These are phyloP conservation scores for Pteronotus mesoamericanus DNA, from an alignment of 2,797 vertebrate species.

Conservation along the genomic window DNA sequence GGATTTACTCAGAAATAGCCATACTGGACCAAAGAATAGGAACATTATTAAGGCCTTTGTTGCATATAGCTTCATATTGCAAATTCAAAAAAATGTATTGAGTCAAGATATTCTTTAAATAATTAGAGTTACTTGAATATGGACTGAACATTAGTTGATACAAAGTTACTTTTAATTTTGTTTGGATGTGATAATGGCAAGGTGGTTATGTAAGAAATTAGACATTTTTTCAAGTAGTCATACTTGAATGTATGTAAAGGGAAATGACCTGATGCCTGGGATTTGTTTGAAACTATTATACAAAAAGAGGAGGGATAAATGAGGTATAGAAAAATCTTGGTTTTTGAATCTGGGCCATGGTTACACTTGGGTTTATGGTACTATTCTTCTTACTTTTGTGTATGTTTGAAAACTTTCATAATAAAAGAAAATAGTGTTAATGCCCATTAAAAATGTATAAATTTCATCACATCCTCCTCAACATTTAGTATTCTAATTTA, in stretches of 20 bases:
- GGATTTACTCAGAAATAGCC: background rate
- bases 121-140: background rate
- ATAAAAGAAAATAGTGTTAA: background rate
- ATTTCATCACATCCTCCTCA: background rate
- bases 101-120: background rate
- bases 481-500: background rate
- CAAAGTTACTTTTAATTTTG: background rate
- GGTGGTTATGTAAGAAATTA: background rate
- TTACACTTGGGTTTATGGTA: background rate
- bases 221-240: background rate
- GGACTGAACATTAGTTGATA: background rate
- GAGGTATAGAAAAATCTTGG: background rate
- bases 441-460: background rate
- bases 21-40: background rate
- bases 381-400: background rate
- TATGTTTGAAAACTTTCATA: background rate
- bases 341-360: background rate
- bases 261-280: background rate
- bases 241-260: background rate
- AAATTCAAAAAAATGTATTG: background rate
- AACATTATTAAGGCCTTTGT: background rate
- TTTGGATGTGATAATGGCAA: background rate
- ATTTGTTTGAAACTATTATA: background rate
- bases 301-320: background rate
- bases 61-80: background rate